Conservation (phyloP, 2,797 vertebrate species). For the Enteromius fasciolatus region DNA sequence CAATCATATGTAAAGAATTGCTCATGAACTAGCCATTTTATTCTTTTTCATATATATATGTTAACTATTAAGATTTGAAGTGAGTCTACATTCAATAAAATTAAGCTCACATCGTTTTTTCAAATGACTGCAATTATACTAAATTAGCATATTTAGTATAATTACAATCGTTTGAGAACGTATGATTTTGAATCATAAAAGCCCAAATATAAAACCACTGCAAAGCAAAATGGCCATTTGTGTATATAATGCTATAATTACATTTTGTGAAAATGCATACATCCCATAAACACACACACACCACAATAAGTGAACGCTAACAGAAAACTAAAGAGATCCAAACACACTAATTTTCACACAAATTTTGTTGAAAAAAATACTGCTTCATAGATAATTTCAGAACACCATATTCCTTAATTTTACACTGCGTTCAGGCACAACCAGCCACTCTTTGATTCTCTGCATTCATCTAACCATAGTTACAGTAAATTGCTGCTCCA, state of each 20-base stretch:
- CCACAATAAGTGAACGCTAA: not conserved
- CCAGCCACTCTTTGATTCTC: not conserved
- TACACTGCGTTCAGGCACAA: not conserved
- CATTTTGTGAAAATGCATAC: not conserved
- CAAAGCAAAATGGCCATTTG: not conserved
- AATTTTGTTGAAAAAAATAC: not conserved
- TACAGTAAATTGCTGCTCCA: conserved; percentile 12
- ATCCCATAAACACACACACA: not conserved
- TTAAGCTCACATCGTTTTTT: not conserved
- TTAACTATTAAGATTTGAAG: not conserved
- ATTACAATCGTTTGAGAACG: not conserved
- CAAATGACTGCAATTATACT: not conserved
- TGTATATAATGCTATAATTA: not conserved
- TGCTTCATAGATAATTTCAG: not conserved
- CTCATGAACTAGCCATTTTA: rapidly evolving
- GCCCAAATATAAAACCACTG: not conserved
- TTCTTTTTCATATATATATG: too few species aligned
- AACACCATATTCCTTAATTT: not conserved
- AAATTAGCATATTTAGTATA: not conserved
- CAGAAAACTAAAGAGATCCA: not conserved
- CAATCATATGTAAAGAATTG: too few species aligned
- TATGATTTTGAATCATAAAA: not conserved
- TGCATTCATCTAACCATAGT: conserved; percentile 22
- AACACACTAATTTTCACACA: not conserved
- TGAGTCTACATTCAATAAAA: not conserved